These are phyloP conservation scores for Probaryconus sp. DNA, from an alignment of 1,140 invertebrate genomes.

Conservation along the genomic window DNA sequence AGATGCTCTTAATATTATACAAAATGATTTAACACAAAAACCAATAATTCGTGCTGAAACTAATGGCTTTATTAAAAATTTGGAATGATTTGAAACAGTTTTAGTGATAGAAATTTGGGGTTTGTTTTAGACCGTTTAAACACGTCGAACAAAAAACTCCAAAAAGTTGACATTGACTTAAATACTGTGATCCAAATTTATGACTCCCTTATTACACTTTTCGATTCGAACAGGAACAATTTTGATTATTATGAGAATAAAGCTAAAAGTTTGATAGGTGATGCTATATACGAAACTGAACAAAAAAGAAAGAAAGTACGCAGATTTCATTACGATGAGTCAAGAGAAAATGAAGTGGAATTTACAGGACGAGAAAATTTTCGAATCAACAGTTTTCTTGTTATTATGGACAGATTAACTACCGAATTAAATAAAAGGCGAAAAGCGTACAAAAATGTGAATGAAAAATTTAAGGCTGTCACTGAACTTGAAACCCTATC, in stretches of 20 bases:
- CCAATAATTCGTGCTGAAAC: constrained; percentile 24
- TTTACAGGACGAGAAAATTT: constrained; percentile 44
- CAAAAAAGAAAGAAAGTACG: constrained; percentile 33
- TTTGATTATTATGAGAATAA: constrained; percentile 51
- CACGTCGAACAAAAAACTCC: constrained; percentile 25
- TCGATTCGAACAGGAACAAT: constrained; percentile 28
- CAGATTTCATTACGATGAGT: constrained; percentile 40
- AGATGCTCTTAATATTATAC: constrained; percentile 17
- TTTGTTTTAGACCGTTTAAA: constrained; percentile 39
- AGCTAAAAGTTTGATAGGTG: constrained; percentile 26
- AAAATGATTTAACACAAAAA: constrained; percentile 29
- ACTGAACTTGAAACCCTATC: constrained; percentile 41
- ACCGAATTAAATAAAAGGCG: constrained; percentile 45
- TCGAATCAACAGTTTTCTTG: constrained; percentile 42
- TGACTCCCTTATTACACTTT: constrained; percentile 36
- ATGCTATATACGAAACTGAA: constrained; percentile 23
- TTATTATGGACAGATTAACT: constrained; percentile 39
- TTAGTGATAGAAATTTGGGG: constrained; percentile 44
- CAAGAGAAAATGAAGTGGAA: constrained; percentile 15
- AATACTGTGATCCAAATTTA: constrained; percentile 31
- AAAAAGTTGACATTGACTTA: constrained; percentile 34
- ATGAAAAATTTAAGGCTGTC: constrained; percentile 48
- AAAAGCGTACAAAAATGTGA: constrained; percentile 30
- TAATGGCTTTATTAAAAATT: constrained; percentile 24
- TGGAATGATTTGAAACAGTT: constrained; percentile 36